Evolutionary conservation across 1,140 invertebrate species (phyloP).

Genomic region (Drosophila bifasciata): DNA sequence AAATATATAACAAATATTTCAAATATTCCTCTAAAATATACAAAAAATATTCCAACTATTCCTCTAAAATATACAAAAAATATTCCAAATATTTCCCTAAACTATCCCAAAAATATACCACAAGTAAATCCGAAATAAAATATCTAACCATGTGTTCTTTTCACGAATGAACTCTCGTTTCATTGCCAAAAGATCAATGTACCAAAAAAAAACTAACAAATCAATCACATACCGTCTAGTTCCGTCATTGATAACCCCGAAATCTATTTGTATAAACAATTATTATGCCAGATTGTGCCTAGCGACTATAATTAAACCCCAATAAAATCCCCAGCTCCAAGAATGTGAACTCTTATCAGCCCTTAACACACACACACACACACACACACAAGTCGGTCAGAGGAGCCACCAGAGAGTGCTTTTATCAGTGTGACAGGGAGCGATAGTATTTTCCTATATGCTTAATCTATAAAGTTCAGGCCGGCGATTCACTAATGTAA

Average conservation of each 20-base stretch:
- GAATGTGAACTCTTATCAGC: constrained; percentile 12
- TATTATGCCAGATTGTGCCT: constrained; percentile 7
- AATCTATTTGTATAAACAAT: constrained; percentile 10
- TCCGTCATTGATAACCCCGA: constrained; percentile 23
- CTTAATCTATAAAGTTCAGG: constrained; percentile 24
- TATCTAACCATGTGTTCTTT: no score
- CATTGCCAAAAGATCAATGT: neutral
- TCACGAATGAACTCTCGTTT: no score
- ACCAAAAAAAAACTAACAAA: neutral
- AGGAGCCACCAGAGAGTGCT: neutral
- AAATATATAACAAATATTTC: no score
- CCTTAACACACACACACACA: constrained; percentile 7
- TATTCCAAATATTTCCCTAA: no score
- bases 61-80: no score
- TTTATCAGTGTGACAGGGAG: constrained; percentile 16
- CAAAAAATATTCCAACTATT: no score
- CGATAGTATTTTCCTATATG: constrained; percentile 15
- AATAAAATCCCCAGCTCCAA: constrained; percentile 9
- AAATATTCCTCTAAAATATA: no score
- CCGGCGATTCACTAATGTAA: constrained; percentile 20
- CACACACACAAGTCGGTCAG: neutral
- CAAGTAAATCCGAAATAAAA: no score
- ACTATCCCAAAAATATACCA: no score
- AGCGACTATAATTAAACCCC: constrained; percentile 19
- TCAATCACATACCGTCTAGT: constrained; percentile 1